These are phyloP conservation scores for Gopherus evgoodei DNA, from an alignment of 2,113 vertebrate genomes.

Conservation along the genomic window DNA sequence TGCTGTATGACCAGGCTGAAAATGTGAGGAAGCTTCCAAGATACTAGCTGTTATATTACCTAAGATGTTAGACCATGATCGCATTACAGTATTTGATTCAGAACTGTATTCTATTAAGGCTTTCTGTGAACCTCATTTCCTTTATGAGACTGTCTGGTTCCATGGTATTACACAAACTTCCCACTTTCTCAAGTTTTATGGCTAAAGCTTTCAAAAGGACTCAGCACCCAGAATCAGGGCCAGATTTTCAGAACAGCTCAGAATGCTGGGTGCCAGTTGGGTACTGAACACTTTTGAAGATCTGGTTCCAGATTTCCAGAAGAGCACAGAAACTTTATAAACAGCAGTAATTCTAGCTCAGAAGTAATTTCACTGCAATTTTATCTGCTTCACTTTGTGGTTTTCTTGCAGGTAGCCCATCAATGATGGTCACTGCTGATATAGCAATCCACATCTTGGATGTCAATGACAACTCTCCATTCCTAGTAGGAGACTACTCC, in stretches of 20 bases:
- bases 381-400: not conserved
- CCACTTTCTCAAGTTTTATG: not conserved
- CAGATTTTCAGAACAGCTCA: not conserved
- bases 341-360: not conserved
- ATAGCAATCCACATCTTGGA: slow-evolving; percentile 85
- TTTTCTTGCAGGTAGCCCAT: slow-evolving; percentile 77
- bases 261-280: not conserved
- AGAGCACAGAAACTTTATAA: not conserved
- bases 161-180: not conserved
- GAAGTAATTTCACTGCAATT: not conserved
- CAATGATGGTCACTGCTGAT: slow-evolving; percentile 79
- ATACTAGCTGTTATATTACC: not conserved
- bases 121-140: not conserved
- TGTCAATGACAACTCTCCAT: slow-evolving; percentile 83
- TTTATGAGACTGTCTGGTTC: not conserved
- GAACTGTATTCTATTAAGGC: not conserved
- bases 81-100: not conserved
- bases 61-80: not conserved
- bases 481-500: slow-evolving; percentile 82
- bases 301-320: not conserved
- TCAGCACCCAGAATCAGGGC: not conserved
- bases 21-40: not conserved
- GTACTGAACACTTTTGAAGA: not conserved
- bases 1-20: not conserved
- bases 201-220: not conserved